These are phyloP conservation scores for Scarus forsteni DNA, from an alignment of 2,797 vertebrate species.

Conservation along the genomic window DNA sequence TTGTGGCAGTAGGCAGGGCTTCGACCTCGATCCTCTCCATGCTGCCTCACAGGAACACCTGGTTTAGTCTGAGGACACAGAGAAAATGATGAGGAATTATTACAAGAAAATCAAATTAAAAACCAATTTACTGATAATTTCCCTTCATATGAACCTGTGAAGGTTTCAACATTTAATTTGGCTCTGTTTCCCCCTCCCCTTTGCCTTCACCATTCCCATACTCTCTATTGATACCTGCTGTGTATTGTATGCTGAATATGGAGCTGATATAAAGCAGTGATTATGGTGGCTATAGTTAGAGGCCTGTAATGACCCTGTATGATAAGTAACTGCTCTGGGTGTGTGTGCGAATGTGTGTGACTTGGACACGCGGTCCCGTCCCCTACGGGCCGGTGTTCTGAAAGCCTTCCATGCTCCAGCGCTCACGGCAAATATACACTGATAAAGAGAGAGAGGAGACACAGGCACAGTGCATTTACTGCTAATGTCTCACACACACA, in stretches of 20 bases:
- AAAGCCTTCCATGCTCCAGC: slow-evolving; percentile 86
- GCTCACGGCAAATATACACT: slow-evolving; percentile 85
- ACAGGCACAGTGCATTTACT: slow-evolving; percentile 74
- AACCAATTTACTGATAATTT: neutral
- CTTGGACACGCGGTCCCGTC: slow-evolving; percentile 71
- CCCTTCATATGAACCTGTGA: neutral
- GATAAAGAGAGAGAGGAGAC: slow-evolving; percentile 81
- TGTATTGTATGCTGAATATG: slow-evolving; percentile 68
- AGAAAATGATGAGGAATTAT: slow-evolving; percentile 19
- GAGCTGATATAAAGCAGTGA: slow-evolving; percentile 72
- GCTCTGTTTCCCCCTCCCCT: slow-evolving; percentile 27
- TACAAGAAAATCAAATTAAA: slow-evolving; percentile 16
- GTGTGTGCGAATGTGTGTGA: slow-evolving; percentile 52
- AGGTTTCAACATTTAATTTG: slow-evolving; percentile 37
- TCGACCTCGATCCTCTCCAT: slow-evolving; percentile 11
- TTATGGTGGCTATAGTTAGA: slow-evolving; percentile 75
- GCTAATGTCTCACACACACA: slow-evolving; percentile 63
- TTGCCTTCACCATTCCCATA: slow-evolving; percentile 64
- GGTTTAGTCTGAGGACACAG: slow-evolving; percentile 60
- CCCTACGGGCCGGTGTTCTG: slow-evolving; percentile 83
- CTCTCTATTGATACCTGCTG: slow-evolving; percentile 57
- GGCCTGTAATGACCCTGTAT: slow-evolving; percentile 80
- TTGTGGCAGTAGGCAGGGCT: slow-evolving; percentile 83
- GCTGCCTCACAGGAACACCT: slow-evolving; percentile 55
- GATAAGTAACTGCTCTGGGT: slow-evolving; percentile 71